These are phyloP conservation scores for Cryptocephalus primarius DNA, from an alignment of 2,888 invertebrate genomes.

Conservation along the genomic window DNA sequence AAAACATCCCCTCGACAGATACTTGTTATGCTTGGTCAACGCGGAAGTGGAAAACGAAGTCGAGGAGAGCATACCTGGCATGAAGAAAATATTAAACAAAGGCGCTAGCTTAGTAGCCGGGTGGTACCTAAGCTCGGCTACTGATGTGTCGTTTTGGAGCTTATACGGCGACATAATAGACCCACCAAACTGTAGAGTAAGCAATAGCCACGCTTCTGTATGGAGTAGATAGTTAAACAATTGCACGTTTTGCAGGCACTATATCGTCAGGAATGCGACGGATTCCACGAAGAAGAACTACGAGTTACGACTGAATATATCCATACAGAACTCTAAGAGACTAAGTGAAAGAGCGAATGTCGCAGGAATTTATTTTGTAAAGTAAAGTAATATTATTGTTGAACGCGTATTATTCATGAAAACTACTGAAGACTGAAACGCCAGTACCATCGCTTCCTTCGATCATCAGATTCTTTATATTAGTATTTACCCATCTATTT, in stretches of 20 bases:
- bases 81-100: slow-evolving; percentile 62
- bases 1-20: slow-evolving; percentile 28
- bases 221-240: not conserved
- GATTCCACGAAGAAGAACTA: slow-evolving; percentile 72
- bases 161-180: slow-evolving; percentile 65
- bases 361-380: too few relatives aligned
- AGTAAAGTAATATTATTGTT: too few relatives aligned
- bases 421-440: too few relatives aligned
- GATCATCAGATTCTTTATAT: too few relatives aligned
- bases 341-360: slow-evolving; percentile 25
- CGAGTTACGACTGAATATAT: slow-evolving; percentile 73
- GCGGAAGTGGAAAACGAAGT: slow-evolving; percentile 47
- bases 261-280: slow-evolving; percentile 62
- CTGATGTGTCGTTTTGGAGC: slow-evolving; percentile 67
- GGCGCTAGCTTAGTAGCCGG: slow-evolving; percentile 65
- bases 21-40: slow-evolving; percentile 70
- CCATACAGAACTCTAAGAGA: slow-evolving; percentile 61
- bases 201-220: not conserved
- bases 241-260: slow-evolving; percentile 40
- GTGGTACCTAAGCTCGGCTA: slow-evolving; percentile 64
- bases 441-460: too few relatives aligned
- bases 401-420: too few relatives aligned
- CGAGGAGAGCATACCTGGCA: slow-evolving; percentile 46
- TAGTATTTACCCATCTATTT: too few relatives aligned
- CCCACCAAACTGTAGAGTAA: slow-evolving; percentile 62